Evolutionary conservation across 2,888 invertebrate species (phyloP).

Genomic region (Gandaritis pyraliata): DNA sequence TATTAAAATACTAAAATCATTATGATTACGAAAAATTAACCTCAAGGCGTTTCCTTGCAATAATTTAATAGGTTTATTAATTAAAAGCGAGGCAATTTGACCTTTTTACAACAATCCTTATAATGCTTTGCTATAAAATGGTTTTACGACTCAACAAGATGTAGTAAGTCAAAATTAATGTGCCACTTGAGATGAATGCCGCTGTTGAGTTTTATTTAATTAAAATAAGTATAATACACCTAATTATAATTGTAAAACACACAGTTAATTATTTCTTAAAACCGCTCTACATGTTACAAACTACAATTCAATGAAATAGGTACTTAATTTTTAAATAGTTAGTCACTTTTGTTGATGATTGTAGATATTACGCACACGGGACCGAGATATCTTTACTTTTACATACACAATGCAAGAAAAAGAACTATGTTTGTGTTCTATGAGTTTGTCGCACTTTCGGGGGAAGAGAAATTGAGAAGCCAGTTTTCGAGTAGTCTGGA

Average conservation of each 20-base stretch:
- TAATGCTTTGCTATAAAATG: constrained; percentile 52
- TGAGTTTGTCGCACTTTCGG: too few relatives aligned
- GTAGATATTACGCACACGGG: neutral
- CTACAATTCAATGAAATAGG: too few relatives aligned
- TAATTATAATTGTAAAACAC: constrained; percentile 6
- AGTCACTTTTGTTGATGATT: neutral
- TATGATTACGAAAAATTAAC: constrained; percentile 57
- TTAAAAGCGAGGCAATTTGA: constrained; percentile 60
- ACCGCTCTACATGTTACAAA: neutral
- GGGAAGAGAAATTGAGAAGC: too few relatives aligned
- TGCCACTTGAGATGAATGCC: constrained; percentile 46
- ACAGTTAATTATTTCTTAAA: neutral
- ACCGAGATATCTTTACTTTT: too few relatives aligned
- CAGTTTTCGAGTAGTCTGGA: too few relatives aligned
- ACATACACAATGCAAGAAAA: too few relatives aligned
- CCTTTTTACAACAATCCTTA: constrained; percentile 54
- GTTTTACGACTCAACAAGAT: constrained; percentile 47
- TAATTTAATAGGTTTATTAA: constrained; percentile 66
- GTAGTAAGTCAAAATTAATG: constrained; percentile 31
- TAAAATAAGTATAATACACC: constrained; percentile 9
- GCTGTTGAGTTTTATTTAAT: constrained; percentile 20
- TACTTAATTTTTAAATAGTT: too few relatives aligned
- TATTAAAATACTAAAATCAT: constrained; percentile 35
- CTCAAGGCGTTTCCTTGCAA: constrained; percentile 66
- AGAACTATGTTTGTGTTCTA: too few relatives aligned